These are phyloP conservation scores for Cyrtorhinus lividipennis DNA, from an alignment of 1,140 invertebrate species.

Conservation along the genomic window DNA sequence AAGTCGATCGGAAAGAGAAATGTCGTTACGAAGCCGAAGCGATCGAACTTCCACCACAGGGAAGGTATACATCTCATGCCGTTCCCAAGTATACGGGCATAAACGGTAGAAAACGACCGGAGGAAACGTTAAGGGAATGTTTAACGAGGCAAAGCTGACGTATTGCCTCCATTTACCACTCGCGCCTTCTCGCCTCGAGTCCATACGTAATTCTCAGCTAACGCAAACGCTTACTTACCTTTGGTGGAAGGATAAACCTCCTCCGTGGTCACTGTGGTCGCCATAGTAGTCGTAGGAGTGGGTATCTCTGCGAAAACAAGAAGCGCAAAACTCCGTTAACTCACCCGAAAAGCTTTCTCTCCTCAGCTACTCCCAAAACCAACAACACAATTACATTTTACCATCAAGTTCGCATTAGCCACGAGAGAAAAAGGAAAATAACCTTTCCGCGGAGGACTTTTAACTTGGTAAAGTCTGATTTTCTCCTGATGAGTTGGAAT, in stretches of 20 bases:
- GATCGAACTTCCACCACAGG: no score
- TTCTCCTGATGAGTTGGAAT: no score
- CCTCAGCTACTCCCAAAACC: background rate
- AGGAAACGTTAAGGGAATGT: no score
- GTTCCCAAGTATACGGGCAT: no score
- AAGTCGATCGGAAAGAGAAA: no score
- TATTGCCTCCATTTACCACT: no score
- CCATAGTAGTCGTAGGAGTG: conserved; percentile 2
- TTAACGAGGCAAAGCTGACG: no score
- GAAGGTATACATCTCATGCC: no score
- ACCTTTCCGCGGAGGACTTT: background rate
- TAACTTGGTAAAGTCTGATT: background rate
- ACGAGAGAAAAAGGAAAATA: background rate
- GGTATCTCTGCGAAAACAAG: conserved; percentile 6
- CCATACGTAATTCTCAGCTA: background rate
- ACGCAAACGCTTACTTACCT: background rate
- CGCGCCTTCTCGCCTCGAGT: no score
- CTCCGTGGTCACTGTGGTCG: conserved; percentile 2
- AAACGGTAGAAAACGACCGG: no score
- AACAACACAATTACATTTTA: background rate
- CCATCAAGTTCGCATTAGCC: background rate
- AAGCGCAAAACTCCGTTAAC: background rate
- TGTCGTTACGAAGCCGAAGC: no score
- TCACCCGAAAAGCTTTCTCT: background rate
- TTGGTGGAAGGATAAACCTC: background rate